Conservation (phyloP, 2,888 invertebrate species). For the Pseudococcus jackbeardsleyi region DNA sequence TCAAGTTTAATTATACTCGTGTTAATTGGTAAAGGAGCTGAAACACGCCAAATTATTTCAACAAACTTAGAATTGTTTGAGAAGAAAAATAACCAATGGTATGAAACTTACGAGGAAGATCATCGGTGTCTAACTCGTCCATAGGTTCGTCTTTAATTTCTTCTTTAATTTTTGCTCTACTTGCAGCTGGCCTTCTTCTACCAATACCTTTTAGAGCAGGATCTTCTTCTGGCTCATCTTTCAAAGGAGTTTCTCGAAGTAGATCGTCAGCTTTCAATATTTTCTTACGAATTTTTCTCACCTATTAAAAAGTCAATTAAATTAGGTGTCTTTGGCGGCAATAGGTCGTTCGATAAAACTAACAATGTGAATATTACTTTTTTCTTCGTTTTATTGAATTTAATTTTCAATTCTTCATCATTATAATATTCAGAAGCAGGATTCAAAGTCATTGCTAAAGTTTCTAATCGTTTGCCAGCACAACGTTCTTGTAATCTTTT, state of each 20-base stretch:
- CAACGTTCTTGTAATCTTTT: slow-evolving; percentile 65
- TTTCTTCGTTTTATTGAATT: slow-evolving; percentile 90
- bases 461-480: slow-evolving; percentile 75
- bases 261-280: slow-evolving; percentile 82
- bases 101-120: slow-evolving; percentile 71
- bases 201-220: slow-evolving; percentile 60
- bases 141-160: slow-evolving; percentile 72
- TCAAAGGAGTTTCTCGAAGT: slow-evolving; percentile 67
- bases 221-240: slow-evolving; percentile 65
- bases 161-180: slow-evolving; percentile 24
- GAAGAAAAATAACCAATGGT: neutral
- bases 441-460: slow-evolving; percentile 78
- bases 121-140: slow-evolving; percentile 76
- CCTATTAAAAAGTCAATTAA: slow-evolving; percentile 68
- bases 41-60: neutral
- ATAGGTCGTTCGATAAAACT: neutral
- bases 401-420: slow-evolving; percentile 83
- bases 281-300: slow-evolving; percentile 78
- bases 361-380: slow-evolving; percentile 27
- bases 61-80: neutral
- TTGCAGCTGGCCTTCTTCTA: slow-evolving; percentile 67
- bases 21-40: slow-evolving; percentile 42
- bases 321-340: slow-evolving; percentile 18
- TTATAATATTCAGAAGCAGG: slow-evolving; percentile 91
- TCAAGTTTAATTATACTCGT: slow-evolving; percentile 60